These are phyloP conservation scores for Branchellion lobata DNA, from an alignment of 2,888 invertebrate genomes.

Conservation along the genomic window DNA sequence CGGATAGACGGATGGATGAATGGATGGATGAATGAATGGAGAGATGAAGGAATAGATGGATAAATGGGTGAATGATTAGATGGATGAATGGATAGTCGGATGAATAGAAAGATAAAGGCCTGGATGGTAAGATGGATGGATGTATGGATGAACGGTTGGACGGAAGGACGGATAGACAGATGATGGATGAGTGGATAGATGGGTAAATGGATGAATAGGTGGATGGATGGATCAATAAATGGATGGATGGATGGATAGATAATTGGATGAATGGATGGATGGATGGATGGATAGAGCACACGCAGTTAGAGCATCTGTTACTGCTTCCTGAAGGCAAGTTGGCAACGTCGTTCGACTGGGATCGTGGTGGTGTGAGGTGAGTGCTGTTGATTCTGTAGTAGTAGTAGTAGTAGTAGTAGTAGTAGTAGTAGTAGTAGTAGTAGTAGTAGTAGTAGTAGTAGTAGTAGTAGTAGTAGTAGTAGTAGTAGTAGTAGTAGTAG, in stretches of 20 bases:
- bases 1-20: no score
- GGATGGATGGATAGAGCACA: background rate
- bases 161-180: no score
- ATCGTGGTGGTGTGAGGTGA: constrained; percentile 86
- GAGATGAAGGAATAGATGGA: no score
- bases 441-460: no score
- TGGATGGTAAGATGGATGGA: no score
- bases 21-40: no score
- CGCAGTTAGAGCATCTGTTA: background rate
- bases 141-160: no score
- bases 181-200: background rate
- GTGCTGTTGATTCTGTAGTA: constrained; percentile 93
- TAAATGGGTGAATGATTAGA: no score
- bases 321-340: constrained; percentile 68
- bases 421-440: no score
- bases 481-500: constrained; percentile 84
- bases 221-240: background rate
- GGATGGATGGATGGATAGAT: background rate
- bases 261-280: background rate
- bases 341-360: constrained; percentile 87
- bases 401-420: no score
- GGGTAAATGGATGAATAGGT: background rate
- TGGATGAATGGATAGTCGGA: background rate
- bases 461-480: no score
- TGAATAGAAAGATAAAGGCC: background rate